Evolutionary conservation across 2,888 invertebrate genomes (phyloP), one percentile per base, ranked within the genome.

Genomic region (Hedya salicella): DNA sequence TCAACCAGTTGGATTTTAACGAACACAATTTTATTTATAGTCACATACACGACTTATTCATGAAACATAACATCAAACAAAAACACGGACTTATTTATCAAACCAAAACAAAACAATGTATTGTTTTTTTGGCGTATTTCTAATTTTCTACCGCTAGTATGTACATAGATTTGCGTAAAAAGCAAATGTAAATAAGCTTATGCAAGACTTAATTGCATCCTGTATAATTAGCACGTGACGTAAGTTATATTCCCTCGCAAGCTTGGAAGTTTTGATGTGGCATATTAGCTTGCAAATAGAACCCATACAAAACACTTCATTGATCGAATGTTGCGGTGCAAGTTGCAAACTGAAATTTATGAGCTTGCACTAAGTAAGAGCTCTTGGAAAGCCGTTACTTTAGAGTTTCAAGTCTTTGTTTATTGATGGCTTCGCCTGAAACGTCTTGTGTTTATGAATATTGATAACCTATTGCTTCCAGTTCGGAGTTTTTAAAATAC

Each of bases 261-360:
- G 83, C 84, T 82, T 79, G 80, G 80, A 86, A 89, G 87, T 90
- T 89, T 85, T 82, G 86, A 86, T 86, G 82, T 87, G 85, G 86
- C 82, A 80, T 90, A 91, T 92, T 89, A 91, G 83, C 86, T 90
- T 88, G 89, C 89, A 91, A 90, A 90, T 87, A 86, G 90, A 91
- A 88, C 79, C 91, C 89, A 83, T 91, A 91, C 89, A 91, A 91
- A 91, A 89, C 81, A 83, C 86, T 85, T 90, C n/a, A 91, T 91
- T 91, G 91, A 91, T 91, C 91, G 88, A 89, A 88, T 86, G 87
- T 86, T 88, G 81, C 84, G 79, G 75, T 87, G 88, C 89, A 88
- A 91, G 82, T 91, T 91, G 85, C 86, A 89, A 91, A 90, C 89
- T 88, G 85, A 87, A 91, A 91, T 91, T 91, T 91, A 91, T 88